phyloP scores from a whole-genome alignment of 2,888 invertebrate species.

The Drosophila nigricruria region DNA sequence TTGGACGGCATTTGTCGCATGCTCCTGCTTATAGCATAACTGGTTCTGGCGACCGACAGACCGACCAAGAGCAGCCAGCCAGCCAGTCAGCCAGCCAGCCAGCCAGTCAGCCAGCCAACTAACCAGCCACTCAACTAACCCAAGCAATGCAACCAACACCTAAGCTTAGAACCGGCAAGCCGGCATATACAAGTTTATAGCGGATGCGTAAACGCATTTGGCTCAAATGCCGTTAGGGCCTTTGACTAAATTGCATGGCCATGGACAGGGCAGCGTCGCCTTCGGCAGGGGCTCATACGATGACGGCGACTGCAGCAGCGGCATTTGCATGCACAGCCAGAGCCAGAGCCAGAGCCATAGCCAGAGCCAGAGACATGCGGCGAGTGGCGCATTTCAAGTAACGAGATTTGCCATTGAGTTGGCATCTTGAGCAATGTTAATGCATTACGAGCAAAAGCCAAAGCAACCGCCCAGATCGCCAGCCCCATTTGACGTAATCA shows the following conservation, averaged over 20 bases:
- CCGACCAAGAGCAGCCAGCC: constrained; percentile 34
- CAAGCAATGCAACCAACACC: constrained; percentile 45
- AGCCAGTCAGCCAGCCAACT: constrained; percentile 15
- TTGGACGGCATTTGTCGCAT: constrained; percentile 76
- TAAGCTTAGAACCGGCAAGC: constrained; percentile 69
- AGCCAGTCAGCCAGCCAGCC: constrained; percentile 15
- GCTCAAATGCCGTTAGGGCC: constrained; percentile 84
- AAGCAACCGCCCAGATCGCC: constrained; percentile 64
- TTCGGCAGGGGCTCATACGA: constrained; percentile 40
- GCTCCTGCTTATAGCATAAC: constrained; percentile 80
- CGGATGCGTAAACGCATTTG: constrained; percentile 85
- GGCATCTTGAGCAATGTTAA: constrained; percentile 69
- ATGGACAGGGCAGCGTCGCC: constrained; percentile 70
- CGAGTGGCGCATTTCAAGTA: constrained; percentile 30
- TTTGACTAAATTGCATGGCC: constrained; percentile 82
- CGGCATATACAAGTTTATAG: constrained; percentile 83
- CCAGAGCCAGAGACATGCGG: constrained; percentile 34
- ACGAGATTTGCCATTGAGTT: constrained; percentile 60
- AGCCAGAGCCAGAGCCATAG: constrained; percentile 24
- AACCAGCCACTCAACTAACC: constrained; percentile 29
- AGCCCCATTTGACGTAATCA: constrained; percentile 76
- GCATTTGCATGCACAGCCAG: constrained; percentile 61
- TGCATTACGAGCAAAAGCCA: constrained; percentile 56
- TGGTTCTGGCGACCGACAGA: constrained; percentile 74
- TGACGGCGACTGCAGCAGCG: constrained; percentile 16